Evolutionary conservation across 2,113 vertebrate species (phyloP), one percentile per base, ranked within the genome.

Genomic region (Ursus arctos): DNA sequence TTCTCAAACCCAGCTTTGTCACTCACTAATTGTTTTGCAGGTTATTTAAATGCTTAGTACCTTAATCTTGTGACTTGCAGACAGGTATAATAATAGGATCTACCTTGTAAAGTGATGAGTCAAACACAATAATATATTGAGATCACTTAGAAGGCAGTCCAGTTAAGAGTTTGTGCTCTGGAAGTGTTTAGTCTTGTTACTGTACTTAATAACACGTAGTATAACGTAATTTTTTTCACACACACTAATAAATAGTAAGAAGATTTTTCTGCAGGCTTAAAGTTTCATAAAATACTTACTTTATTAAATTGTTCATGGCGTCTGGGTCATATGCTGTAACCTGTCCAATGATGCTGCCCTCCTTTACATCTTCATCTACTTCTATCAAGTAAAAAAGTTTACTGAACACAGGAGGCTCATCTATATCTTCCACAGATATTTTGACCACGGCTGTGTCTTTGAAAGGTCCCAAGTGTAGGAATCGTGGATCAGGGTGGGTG

Each of bases 261-360:
- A 0, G 49, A 6, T 90, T 79, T 59, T 88, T 47, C 53, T 82
- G 19, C 9, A 47, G 94, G 3, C 0, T 1, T 57, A 55, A 24
- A 0, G 26, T 12, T 91, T 87, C 51, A 22, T 4, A 18, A 72
- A 83, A 49, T n/a, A 98, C 99, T 98, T 99, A 99, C 99, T 99
- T 99, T 98, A 99, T 98, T 77, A 99, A 97, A 83, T 99, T 99
- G 97, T 99, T 99, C 96, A 99, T 97, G 19, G 98, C 98, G 77
- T 99, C 99, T 0, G 99, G 99, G 97, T 99, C 99, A 97, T 99
- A 98, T 21, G 99, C 99, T 26, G 98, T 98, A 74, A 99, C 99
- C 49, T 99, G 99, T 0, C 99, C 99, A 22, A 99, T 99, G 49
- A 99, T 99, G 96, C 99, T 99, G 57, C 99, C 99, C 43, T 99